A percentile compares a stretch with the other conserved stretches of the same genome.
phyloP scores from a whole-genome alignment of 2,888 invertebrate species.

The Drosophila phalerata region DNA sequence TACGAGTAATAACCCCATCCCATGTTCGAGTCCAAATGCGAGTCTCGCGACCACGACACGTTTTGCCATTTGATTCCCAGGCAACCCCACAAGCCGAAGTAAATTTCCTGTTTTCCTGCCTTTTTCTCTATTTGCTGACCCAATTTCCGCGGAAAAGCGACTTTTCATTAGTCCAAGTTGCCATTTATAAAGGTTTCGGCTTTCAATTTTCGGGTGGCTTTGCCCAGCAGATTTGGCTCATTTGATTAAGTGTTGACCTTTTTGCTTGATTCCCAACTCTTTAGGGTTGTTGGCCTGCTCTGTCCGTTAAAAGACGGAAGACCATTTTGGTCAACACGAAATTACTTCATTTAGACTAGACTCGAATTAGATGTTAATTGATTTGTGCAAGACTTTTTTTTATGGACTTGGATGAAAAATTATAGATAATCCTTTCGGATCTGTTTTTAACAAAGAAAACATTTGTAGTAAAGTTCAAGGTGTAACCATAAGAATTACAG shows the following conservation, averaged over 20 bases:
- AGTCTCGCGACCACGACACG: conserved; percentile 63
- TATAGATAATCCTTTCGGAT: no score
- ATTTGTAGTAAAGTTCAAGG: background rate
- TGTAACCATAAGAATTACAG: background rate
- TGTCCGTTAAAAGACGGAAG: background rate
- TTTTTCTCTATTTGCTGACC: conserved; percentile 59
- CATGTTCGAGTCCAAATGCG: conserved; percentile 15
- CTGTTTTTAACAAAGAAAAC: background rate
- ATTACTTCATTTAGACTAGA: conserved; percentile 54
- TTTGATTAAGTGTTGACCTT: conserved; percentile 56
- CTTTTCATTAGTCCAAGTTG: conserved; percentile 71
- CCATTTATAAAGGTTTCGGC: conserved; percentile 46
- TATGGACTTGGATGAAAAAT: conserved; percentile 9
- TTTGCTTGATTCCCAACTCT: conserved; percentile 10
- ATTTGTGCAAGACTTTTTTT: conserved; percentile 30
- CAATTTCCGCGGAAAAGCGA: conserved; percentile 74
- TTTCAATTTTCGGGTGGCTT: conserved; percentile 24
- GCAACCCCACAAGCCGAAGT: conserved; percentile 69
- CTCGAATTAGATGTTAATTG: conserved; percentile 54
- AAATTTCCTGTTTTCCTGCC: conserved; percentile 69
- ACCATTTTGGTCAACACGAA: conserved; percentile 34
- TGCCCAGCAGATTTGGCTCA: conserved; percentile 49
- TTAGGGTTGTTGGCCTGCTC: conserved; percentile 46
- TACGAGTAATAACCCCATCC: conserved; percentile 31
- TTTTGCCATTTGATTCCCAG: conserved; percentile 75